phyloP scores from a whole-genome alignment of 2,797 vertebrate species.

The Hozukius guyotensis region DNA sequence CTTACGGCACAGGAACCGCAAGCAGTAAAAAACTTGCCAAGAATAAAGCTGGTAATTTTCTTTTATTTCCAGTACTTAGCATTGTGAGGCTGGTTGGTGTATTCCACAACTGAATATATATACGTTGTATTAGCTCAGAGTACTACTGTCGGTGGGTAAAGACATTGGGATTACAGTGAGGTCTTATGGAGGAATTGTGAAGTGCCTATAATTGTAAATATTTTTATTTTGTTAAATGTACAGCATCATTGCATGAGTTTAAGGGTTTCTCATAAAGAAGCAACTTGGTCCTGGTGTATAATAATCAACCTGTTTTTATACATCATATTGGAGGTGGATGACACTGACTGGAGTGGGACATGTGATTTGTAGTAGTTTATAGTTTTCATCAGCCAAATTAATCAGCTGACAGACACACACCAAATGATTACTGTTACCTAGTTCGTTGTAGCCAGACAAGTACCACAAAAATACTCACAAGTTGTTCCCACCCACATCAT shows the following conservation, averaged over 20 bases:
- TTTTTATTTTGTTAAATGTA: background rate
- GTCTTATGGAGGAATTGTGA: background rate
- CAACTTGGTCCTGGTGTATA: background rate
- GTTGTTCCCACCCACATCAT: background rate
- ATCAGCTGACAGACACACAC: background rate
- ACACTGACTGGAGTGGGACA: background rate
- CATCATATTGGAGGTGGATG: background rate
- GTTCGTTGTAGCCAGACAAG: background rate
- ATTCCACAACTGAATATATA: background rate
- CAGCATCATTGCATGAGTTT: background rate
- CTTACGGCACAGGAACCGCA: constrained; percentile 98
- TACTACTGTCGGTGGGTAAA: background rate
- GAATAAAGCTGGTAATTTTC: constrained; percentile 99
- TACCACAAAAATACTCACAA: background rate
- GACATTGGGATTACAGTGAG: background rate
- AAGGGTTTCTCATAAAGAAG: background rate
- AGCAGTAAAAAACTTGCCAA: constrained; percentile 99
- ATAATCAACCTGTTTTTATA: background rate
- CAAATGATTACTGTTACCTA: background rate
- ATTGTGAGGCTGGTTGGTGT: background rate
- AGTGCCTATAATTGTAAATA: background rate
- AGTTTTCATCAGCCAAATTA: background rate
- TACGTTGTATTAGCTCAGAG: background rate
- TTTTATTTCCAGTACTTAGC: background rate
- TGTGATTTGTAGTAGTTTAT: background rate